Base-by-base conservation (phyloP, 2,888 invertebrate genomes). In the Sipunculus nudus region DNA sequence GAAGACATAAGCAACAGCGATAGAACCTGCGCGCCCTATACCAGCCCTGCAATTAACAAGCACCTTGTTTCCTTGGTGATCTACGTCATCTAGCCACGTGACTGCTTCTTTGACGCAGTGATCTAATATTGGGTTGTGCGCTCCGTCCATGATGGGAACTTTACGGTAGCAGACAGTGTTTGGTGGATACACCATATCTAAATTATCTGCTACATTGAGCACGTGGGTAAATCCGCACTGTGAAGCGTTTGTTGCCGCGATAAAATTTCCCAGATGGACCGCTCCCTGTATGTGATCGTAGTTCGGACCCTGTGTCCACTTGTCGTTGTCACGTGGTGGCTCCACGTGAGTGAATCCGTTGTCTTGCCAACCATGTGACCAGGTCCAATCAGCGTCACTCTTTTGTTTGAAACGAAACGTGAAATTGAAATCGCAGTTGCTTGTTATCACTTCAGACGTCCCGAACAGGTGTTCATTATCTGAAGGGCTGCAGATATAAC, bases 21-120 rank as follows among this genome's bases (percentile, higher is more conserved):
- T 64, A n/a, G 73, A 73, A 6, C 71, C 71, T 26, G 73, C 67
- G 16, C 73, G 52, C 4, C 70, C 73, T 23, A 67, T 66, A 5
- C 73, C 73, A n/a, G 70, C 67, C n/a, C 70, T 53, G 38, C 71
- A 69, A 61, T 63, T 66, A 19, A 73, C 68, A 5, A 71, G 39
- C 16, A 63, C 60, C 39, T 66, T 71, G 8, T 56, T 54, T 31
- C 57, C 43, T 5, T 28, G 21, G 23, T 45, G 25, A 28, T 63
- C 57, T 25, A 63, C 49, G 1, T 59, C 53, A 4, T 48, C 38
- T 6, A 73, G 59, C 71, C 71, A 73, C 0, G 45, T 43, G 1
- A 71, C 67, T 10, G 67, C 63, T 21, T 70, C 63, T 53, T 40
- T 26, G 23, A 73, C 45, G 32, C 61, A 46, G 8, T 54, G 49